Evolutionary conservation across 1,140 invertebrate species (phyloP).

Genomic region (Meloidogyne floridensis): DNA sequence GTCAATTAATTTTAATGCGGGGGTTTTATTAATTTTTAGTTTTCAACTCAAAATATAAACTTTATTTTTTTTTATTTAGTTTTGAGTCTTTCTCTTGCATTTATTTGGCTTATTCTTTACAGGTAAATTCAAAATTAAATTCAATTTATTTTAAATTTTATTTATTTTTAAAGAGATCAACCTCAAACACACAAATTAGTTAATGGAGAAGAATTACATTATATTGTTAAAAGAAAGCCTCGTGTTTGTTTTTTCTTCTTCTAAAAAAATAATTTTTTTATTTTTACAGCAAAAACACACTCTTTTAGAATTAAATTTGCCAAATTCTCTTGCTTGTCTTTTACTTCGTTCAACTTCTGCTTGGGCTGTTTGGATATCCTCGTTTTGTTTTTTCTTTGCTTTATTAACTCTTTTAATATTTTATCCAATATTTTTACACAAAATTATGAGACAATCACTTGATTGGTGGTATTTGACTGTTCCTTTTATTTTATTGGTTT

Average conservation of each 20-base stretch:
- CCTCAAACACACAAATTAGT: slow-evolving; percentile 47
- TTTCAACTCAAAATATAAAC: too few species aligned
- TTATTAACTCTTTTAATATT: slow-evolving; percentile 40
- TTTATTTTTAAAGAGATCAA: slow-evolving; percentile 18
- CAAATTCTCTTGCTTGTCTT: slow-evolving; percentile 7
- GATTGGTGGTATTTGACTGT: slow-evolving; percentile 4
- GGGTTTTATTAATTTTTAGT: too few species aligned
- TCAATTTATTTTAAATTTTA: too few species aligned
- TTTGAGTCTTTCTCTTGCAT: slow-evolving; percentile 28
- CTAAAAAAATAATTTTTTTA: slow-evolving; percentile 1
- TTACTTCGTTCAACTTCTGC: slow-evolving; percentile 40
- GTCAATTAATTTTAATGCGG: too few species aligned
- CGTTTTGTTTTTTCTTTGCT: slow-evolving; percentile 51
- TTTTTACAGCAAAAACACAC: not conserved
- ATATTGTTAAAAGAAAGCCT: slow-evolving; percentile 16
- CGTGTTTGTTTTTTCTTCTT: not conserved
- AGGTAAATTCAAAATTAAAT: too few species aligned
- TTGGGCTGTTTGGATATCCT: slow-evolving; percentile 34
- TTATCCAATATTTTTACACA: slow-evolving; percentile 40
- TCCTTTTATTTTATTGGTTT: slow-evolving; percentile 26
- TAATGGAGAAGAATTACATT: slow-evolving; percentile 46
- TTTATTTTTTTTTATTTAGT: not conserved
- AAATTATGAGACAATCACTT: slow-evolving; percentile 27
- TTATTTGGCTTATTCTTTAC: slow-evolving; percentile 56
- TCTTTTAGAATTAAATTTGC: not conserved